Conservation (phyloP, 2,888 invertebrate species). For the Horisme vitalbata region DNA sequence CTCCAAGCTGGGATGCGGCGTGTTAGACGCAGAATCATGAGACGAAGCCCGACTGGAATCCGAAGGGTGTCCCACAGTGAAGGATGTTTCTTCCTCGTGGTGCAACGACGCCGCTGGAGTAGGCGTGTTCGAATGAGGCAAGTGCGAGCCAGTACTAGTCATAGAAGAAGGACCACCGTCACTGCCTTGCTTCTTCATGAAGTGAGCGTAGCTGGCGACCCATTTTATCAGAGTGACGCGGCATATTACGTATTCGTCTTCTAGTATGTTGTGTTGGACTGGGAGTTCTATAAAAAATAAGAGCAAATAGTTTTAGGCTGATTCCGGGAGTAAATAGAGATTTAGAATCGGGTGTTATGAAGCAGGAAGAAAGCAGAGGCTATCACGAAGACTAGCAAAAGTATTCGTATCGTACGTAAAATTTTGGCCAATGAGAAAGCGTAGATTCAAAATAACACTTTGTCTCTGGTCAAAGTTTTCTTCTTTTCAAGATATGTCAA, state of each 20-base stretch:
- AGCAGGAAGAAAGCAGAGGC: no score
- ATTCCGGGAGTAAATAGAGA: no score
- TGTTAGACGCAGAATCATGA: conserved; percentile 76
- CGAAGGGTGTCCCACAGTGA: conserved; percentile 73
- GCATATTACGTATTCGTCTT: conserved; percentile 87
- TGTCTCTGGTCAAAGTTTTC: no score
- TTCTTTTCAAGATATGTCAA: no score
- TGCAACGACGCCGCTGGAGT: conserved; percentile 66
- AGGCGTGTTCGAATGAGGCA: conserved; percentile 65
- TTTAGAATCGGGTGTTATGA: no score
- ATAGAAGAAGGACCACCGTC: conserved; percentile 75
- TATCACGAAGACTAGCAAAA: no score
- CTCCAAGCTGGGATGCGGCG: conserved; percentile 84
- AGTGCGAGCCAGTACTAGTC: conserved; percentile 70
- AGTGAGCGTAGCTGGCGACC: conserved; percentile 93
- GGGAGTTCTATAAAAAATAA: conserved; percentile 84
- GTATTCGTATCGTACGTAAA: no score
- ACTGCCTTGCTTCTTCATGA: conserved; percentile 84
- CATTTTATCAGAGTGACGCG: conserved; percentile 94
- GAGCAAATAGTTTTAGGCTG: no score
- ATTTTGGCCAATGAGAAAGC: no score
- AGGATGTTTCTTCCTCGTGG: conserved; percentile 77
- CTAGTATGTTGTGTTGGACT: conserved; percentile 86
- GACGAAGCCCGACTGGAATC: conserved; percentile 78
- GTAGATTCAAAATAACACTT: no score